Evolutionary conservation across 2,888 invertebrate genomes (phyloP).

Genomic region (Dichetophora obliterata): DNA sequence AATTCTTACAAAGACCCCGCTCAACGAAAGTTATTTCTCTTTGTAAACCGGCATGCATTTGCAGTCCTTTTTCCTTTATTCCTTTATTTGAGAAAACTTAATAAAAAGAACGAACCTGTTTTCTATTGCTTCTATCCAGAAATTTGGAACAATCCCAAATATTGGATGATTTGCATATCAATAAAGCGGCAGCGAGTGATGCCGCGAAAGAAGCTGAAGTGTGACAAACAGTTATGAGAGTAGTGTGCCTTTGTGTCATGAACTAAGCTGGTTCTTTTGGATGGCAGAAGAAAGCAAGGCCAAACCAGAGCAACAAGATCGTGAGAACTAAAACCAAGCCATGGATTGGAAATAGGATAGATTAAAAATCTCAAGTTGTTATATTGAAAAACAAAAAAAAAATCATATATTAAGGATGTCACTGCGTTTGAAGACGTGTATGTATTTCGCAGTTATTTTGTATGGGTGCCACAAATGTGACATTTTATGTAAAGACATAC

Average conservation of each 20-base stretch:
- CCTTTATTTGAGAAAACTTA: not conserved
- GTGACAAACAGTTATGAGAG: constrained; percentile 35
- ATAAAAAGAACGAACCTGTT: constrained; percentile 29
- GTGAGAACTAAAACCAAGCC: not conserved
- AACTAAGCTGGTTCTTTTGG: not conserved
- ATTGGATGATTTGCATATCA: constrained; percentile 32
- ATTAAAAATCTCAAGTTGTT: not conserved
- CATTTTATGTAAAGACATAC: not conserved
- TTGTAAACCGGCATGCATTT: not conserved
- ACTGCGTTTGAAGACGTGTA: not conserved
- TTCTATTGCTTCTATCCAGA: not conserved
- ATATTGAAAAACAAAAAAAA: not conserved
- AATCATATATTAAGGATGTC: not conserved
- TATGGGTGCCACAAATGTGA: constrained; percentile 18
- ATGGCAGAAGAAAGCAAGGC: not conserved
- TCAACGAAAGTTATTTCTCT: no score
- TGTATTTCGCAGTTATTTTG: not conserved
- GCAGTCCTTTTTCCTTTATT: not conserved
- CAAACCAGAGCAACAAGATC: not conserved
- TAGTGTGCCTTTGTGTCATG: constrained; percentile 25
- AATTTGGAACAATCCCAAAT: constrained; percentile 19
- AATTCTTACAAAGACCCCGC: no score
- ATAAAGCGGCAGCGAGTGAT: not conserved
- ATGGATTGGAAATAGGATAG: not conserved
- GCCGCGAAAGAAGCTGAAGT: constrained; percentile 17